Base-by-base conservation (phyloP, 2,113 vertebrate species). In the Sinosuthora webbiana region DNA sequence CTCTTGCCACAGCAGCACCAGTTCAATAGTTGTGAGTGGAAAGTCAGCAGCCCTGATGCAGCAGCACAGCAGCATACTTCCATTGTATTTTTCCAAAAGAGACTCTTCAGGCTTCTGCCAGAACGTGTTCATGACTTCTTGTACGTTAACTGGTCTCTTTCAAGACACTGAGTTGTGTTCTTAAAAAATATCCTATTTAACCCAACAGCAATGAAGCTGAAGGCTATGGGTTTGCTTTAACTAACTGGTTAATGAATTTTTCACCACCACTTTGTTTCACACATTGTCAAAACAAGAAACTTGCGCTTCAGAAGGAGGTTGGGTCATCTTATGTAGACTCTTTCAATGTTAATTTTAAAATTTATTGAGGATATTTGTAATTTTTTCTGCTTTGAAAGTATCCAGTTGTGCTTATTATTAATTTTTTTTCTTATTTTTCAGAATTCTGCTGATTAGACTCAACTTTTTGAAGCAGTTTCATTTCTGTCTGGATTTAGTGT, bases 211-310 rank as follows among this genome's bases (percentile, higher is more conserved):
- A 42, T 49, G 47, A 89, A 64, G 20, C 7, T 64, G 59, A 77
- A 17, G 16, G 60, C 37, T 59, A 23, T 22, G 6, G 21, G 3
- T 83, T 92, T 90, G 53, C 27, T 79, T 91, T 89, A 83, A 86
- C 33, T 76, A 60, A n/a, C 24, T 70, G 4, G 1, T 70, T 73
- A 81, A 78, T 42, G 22, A 76, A 63, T 86, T 88, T 27, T 83
- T 87, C 47, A 41, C 21, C 9, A 53, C 11, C 15, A 11, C 53
- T 75, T 91, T 57, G 30, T 73, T 97, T 92, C 88, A 95, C 55
- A 47, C 80, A 52, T 91, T 96, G 91, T 97, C 91, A 94, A 98
- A 98, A 94, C 47, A 57, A 95, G 89, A 88, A 97, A 33, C 70
- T 96, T 64, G 77, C 87, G 74, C 94, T 96, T 97, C 92, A 84